Percentiles rank a stretch among this genome's conserved stretches.
phyloP scores from a whole-genome alignment of 2,888 invertebrate species.

The Protonemura montana region DNA sequence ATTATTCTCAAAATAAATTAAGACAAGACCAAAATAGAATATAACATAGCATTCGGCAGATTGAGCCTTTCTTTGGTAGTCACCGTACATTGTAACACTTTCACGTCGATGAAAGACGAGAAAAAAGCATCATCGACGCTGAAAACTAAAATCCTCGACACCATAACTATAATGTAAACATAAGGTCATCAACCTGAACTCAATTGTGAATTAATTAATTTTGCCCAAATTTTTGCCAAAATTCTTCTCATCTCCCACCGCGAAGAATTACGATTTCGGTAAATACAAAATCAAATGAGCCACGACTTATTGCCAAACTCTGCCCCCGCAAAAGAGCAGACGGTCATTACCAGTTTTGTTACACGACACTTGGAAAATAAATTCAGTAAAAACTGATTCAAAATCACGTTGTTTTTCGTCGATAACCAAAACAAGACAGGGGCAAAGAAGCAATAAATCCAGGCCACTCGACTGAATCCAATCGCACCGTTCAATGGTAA shows the following conservation, averaged over 20 bases:
- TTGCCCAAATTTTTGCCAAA: background rate
- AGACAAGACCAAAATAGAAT: background rate
- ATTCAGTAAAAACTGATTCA: too few relatives aligned
- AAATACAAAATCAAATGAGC: too few relatives aligned
- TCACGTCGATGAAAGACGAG: background rate
- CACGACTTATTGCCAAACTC: too few relatives aligned
- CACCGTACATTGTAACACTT: background rate
- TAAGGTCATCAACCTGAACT: too few relatives aligned
- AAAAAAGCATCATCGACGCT: background rate
- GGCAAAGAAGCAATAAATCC: too few relatives aligned
- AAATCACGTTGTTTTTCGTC: too few relatives aligned
- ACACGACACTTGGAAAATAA: too few relatives aligned
- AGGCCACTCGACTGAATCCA: background rate
- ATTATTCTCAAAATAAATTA: constrained; percentile 1
- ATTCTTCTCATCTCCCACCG: background rate
- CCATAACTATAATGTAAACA: background rate
- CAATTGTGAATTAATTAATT: too few relatives aligned
- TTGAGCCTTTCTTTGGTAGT: background rate
- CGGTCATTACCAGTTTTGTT: too few relatives aligned
- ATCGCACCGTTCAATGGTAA: background rate
- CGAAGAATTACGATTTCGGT: background rate
- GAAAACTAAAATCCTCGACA: background rate
- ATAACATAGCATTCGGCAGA: background rate
- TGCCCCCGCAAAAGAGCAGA: too few relatives aligned
- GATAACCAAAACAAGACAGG: too few relatives aligned